phyloP scores from a whole-genome alignment of 1,140 invertebrate genomes.

The Penaeus chinensis region DNA sequence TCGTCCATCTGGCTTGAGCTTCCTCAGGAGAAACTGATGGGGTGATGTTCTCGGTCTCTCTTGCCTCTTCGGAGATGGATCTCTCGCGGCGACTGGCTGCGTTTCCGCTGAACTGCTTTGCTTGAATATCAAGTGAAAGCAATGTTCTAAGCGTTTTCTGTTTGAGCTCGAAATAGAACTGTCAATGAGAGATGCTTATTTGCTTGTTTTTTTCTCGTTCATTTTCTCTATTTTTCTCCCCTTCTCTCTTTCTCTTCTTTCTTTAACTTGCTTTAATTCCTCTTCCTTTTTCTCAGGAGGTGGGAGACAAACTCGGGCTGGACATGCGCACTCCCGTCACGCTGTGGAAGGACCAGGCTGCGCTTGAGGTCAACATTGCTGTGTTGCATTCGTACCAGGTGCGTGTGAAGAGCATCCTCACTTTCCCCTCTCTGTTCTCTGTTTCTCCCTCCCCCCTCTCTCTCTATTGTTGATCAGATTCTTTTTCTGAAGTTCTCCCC shows the following conservation, averaged over 20 bases:
- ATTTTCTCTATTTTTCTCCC: no score
- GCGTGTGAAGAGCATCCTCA: conserved; percentile 32
- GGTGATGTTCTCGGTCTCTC: no score
- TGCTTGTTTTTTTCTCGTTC: background rate
- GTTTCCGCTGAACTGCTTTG: no score
- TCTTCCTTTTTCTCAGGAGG: conserved; percentile 72
- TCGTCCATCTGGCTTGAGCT: background rate
- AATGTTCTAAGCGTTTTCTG: no score
- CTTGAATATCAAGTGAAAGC: no score
- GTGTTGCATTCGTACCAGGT: conserved; percentile 93
- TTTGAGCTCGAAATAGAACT: no score
- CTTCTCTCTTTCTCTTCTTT: background rate
- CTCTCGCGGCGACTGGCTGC: no score
- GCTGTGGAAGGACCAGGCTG: conserved; percentile 91
- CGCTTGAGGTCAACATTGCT: conserved; percentile 90
- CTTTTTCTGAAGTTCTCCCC: background rate
- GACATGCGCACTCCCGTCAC: conserved; percentile 85
- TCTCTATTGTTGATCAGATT: conserved; percentile 24
- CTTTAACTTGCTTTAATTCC: background rate
- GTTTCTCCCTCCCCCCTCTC: background rate
- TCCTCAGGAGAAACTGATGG: background rate
- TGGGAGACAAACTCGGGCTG: conserved; percentile 86
- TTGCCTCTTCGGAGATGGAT: no score
- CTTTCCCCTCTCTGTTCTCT: conserved; percentile 36
- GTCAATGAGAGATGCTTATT: no score